Base-by-base conservation (phyloP, 2,888 invertebrate genomes). In the Trichopria drosophilae region DNA sequence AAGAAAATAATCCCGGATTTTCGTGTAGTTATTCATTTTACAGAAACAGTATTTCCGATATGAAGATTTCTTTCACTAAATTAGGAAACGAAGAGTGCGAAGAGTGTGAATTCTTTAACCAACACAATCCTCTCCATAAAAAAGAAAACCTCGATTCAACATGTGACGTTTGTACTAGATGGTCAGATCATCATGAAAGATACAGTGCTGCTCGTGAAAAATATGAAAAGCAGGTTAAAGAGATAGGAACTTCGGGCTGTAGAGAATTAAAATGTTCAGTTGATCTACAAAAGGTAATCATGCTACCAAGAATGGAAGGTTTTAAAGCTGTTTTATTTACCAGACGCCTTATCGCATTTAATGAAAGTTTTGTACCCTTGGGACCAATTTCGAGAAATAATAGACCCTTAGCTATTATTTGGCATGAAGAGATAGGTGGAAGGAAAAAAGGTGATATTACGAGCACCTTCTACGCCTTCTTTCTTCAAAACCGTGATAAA, bases 391-490 rank as follows among this genome's bases (percentile, higher is more conserved):
- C 28, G 5, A 41, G 12, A 22, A 40, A 28, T 12, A 10, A 13
- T 9, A 10, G 28, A 19, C 41, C 41, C 6, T 6, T 29, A 5
- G 13, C 22, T 29, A 6, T 41, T 26, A 18, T 41, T 7, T 41
- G 41, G 41, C 41, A 41, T 6, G 41, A 41, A 18, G 41, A 9
- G 15, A 19, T 41, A 2, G 35, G 45, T 5, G 49, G 49, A 9
- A 23, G 37, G 18, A 50, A 50, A 36, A 50, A 50, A 15, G 35
- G 22, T 12, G 20, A 35, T 15, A 19, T 35, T 15, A 20, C 20
- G n/a, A 35, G 35, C n/a, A 35, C 35, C 20, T 35, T 35, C 22
- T 15, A 35, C 9, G 20, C 20, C 6, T 36, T 36, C n/a, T 15
- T 36, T 36, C 10, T 36, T 23, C 2, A 1, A 4, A 36, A 36